A percentile compares a stretch with the other conserved stretches of the same genome.
Evolutionary conservation across 2,797 vertebrate species (phyloP).

Genomic region (Cuniculus paca): DNA sequence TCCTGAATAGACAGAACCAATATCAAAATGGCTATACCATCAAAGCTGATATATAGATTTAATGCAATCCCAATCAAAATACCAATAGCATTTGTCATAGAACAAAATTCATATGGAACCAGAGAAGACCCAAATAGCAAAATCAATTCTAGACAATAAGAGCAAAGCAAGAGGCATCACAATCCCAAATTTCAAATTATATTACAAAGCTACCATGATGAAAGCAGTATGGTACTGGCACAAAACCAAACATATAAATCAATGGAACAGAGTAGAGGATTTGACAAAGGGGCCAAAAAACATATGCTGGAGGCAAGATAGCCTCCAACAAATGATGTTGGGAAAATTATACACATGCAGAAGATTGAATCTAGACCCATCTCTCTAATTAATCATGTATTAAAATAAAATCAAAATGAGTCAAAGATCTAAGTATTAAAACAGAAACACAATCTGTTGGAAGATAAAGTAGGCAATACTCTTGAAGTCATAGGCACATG

Average conservation of each 20-base stretch:
- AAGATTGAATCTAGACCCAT: not conserved
- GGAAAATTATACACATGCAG: not conserved
- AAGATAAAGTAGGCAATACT: not conserved
- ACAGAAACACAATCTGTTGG: not conserved
- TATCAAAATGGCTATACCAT: not conserved
- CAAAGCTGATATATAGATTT: not conserved
- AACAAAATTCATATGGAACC: not conserved
- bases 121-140: not conserved
- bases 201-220: not conserved
- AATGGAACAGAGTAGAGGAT: not conserved
- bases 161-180: not conserved
- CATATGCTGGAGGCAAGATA: not conserved
- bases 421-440: not conserved
- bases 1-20: not conserved
- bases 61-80: not conserved
- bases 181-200: not conserved
- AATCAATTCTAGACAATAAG: not conserved
- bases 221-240: not conserved
- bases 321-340: not conserved
- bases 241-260: not conserved
- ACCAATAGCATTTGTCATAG: not conserved
- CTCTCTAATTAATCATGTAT: not conserved
- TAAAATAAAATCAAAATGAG: not conserved
- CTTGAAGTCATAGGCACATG: not conserved
- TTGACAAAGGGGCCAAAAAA: not conserved